A percentile compares a stretch with the other conserved stretches of the same genome.
Conservation (phyloP, 2,888 invertebrate genomes). For the Drosophila limbata region DNA sequence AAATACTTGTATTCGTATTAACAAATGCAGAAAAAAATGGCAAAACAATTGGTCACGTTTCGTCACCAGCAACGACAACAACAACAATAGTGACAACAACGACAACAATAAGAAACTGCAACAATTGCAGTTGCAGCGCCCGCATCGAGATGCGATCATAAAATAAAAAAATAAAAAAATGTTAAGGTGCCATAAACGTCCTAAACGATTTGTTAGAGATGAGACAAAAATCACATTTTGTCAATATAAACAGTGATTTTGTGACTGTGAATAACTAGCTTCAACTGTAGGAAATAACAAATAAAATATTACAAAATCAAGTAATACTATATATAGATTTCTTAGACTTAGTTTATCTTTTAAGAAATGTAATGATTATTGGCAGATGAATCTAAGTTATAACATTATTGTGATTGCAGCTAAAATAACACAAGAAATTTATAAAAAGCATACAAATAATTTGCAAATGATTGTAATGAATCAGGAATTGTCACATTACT, state of each 20-base stretch:
- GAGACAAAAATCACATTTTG: not conserved
- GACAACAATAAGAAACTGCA: conserved; percentile 15
- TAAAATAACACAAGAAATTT: not conserved
- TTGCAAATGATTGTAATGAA: too few species aligned
- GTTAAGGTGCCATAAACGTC: conserved; percentile 57
- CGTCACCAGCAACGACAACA: conserved; percentile 55
- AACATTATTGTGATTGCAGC: not conserved
- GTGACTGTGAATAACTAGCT: conserved; percentile 6
- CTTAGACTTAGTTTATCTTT: too few species aligned
- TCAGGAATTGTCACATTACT: too few species aligned
- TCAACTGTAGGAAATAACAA: not conserved
- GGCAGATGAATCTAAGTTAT: too few species aligned
- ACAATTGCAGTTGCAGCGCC: conserved; percentile 44
- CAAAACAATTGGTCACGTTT: conserved; percentile 73
- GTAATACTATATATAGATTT: not conserved
- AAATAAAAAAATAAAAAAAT: conserved; percentile 42
- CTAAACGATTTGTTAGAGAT: conserved; percentile 20
- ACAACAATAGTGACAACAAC: conserved; percentile 4
- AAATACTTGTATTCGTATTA: conserved; percentile 34
- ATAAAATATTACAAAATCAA: not conserved
- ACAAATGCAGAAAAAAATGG: conserved; percentile 45
- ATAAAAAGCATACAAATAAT: too few species aligned
- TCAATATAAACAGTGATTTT: conserved; percentile 26
- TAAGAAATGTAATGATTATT: too few species aligned
- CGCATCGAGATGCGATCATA: conserved; percentile 56